A percentile compares a stretch with the other conserved stretches of the same genome.
These are phyloP conservation scores for Enteromius radiatus DNA, from an alignment of 2,797 vertebrate species.

Conservation along the genomic window DNA sequence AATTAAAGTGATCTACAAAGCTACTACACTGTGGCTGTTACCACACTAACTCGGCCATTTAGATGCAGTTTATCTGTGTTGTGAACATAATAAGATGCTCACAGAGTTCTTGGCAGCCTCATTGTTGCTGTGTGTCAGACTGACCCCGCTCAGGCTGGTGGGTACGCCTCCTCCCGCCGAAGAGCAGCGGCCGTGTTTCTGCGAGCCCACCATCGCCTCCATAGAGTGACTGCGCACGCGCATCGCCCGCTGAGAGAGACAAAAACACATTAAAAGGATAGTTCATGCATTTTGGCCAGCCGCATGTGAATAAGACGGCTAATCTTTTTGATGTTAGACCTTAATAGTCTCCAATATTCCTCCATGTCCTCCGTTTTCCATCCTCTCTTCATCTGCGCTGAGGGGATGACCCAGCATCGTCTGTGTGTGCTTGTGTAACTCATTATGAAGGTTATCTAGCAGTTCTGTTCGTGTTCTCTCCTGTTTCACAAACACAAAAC, in stretches of 20 bases:
- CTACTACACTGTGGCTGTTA: neutral
- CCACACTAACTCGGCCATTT: neutral
- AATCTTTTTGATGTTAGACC: conserved; percentile 68
- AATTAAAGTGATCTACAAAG: neutral
- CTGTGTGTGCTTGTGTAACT: conserved; percentile 83
- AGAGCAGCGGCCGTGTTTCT: conserved; percentile 77
- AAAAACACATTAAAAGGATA: conserved; percentile 4
- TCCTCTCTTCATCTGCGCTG: conserved; percentile 83
- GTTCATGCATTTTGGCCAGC: neutral
- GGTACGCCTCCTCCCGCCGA: conserved; percentile 78
- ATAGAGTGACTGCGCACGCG: conserved; percentile 79
- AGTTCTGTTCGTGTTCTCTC: conserved; percentile 84
- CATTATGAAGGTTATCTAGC: conserved; percentile 84
- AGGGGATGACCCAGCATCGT: conserved; percentile 84
- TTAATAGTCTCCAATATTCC: conserved; percentile 89
- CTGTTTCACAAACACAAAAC: conserved; percentile 62
- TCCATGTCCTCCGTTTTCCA: conserved; percentile 85
- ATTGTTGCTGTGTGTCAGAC: conserved; percentile 77
- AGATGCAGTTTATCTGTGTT: neutral
- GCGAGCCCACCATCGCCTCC: conserved; percentile 84
- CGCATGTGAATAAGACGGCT: neutral
- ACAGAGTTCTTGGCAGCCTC: conserved; percentile 56
- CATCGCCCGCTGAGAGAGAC: conserved; percentile 75
- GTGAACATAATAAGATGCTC: conserved; percentile 18
- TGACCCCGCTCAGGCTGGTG: conserved; percentile 90